phyloP scores from a whole-genome alignment of 2,888 invertebrate species.

The Mythimna impura region DNA sequence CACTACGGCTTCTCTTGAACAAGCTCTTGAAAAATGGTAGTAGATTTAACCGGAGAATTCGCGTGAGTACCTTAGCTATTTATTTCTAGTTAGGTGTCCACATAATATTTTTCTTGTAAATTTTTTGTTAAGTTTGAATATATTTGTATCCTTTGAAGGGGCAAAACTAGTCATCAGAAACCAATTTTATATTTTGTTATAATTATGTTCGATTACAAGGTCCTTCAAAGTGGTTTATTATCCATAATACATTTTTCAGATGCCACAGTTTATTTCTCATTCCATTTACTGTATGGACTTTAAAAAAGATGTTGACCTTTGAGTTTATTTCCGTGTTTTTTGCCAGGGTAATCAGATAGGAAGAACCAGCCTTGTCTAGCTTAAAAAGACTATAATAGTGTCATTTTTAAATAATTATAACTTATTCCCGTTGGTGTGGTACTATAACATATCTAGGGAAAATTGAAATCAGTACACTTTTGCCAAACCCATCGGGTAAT shows the following conservation, averaged over 20 bases:
- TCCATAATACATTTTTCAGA: not conserved
- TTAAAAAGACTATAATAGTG: too few species aligned
- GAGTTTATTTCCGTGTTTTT: too few species aligned
- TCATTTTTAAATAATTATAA: too few species aligned
- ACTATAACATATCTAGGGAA: too few species aligned
- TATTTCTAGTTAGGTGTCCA: not conserved
- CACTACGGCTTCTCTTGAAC: conserved; percentile 42
- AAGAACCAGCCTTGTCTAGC: too few species aligned
- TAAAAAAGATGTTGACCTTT: too few species aligned
- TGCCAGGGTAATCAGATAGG: too few species aligned
- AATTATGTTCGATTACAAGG: not conserved
- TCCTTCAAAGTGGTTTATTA: not conserved
- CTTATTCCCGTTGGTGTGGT: too few species aligned
- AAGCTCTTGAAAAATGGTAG: conserved; percentile 62
- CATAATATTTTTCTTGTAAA: not conserved
- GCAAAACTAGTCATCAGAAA: not conserved
- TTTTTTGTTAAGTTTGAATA: not conserved
- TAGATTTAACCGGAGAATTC: conserved; percentile 46
- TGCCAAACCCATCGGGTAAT: too few species aligned
- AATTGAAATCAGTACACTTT: too few species aligned
- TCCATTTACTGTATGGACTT: too few species aligned
- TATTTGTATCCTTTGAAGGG: not conserved
- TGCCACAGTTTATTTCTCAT: not conserved
- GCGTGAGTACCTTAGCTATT: conserved; percentile 46
- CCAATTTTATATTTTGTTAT: not conserved